A percentile compares a stretch with the other conserved stretches of the same genome.
These are phyloP conservation scores for Serrognathus titanus DNA, from an alignment of 2,888 invertebrate genomes.

Conservation along the genomic window DNA sequence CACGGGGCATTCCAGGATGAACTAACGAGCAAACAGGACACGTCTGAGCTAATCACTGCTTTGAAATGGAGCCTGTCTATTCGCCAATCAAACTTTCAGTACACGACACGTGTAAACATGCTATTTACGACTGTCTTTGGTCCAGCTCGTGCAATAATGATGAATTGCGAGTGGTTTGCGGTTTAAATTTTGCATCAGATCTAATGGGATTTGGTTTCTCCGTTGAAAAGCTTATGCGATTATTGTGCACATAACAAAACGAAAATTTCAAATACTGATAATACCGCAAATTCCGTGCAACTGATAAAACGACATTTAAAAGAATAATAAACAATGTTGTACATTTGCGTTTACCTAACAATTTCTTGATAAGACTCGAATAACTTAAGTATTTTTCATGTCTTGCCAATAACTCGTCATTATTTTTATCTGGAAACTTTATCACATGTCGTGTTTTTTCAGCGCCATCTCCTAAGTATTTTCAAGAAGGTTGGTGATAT, in stretches of 20 bases:
- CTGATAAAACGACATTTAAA: not conserved
- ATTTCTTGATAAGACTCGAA: no score
- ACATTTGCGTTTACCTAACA: no score
- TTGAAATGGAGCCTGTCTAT: slow-evolving; percentile 26
- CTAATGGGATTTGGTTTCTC: not conserved
- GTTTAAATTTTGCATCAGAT: slow-evolving; percentile 9
- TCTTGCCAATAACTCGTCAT: no score
- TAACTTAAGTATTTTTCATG: no score
- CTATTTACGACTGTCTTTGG: slow-evolving; percentile 33
- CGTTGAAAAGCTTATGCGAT: not conserved
- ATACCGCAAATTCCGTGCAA: no score
- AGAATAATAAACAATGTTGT: slow-evolving; percentile 6
- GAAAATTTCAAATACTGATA: no score
- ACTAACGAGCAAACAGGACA: slow-evolving; percentile 30
- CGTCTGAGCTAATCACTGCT: slow-evolving; percentile 30
- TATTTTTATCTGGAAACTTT: no score
- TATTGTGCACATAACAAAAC: no score
- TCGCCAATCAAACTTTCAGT: slow-evolving; percentile 37
- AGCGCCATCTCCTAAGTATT: no score
- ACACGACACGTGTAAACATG: slow-evolving; percentile 38
- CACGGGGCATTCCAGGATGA: slow-evolving; percentile 20
- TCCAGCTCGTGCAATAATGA: slow-evolving; percentile 21
- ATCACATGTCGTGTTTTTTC: no score
- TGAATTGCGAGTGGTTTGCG: slow-evolving; percentile 14
- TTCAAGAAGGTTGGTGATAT: no score